Percentiles rank a stretch among this genome's conserved stretches.
phyloP scores from a whole-genome alignment of 2,113 vertebrate species.

The Gadus chalcogrammus region DNA sequence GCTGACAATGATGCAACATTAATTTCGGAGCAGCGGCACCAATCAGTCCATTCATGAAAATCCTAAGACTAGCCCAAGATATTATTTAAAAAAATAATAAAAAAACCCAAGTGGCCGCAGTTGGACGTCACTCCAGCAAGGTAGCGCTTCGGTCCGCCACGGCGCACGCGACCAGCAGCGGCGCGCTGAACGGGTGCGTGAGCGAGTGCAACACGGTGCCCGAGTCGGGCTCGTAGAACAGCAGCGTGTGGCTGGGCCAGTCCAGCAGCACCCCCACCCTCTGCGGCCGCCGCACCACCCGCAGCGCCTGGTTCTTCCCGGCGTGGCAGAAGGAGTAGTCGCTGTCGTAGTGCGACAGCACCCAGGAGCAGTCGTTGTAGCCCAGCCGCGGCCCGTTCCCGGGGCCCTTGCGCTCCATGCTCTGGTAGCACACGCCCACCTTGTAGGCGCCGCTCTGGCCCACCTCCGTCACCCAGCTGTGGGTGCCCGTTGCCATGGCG shows the following conservation, averaged over 20 bases:
- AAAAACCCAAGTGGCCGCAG: not conserved
- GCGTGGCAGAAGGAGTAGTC: conserved; percentile 85
- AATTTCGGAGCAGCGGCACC: too few relatives aligned
- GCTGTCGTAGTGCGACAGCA: conserved; percentile 83
- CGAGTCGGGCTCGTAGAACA: conserved; percentile 82
- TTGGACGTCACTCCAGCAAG: conserved; percentile 56
- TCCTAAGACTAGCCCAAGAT: too few relatives aligned
- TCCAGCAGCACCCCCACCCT: conserved; percentile 83
- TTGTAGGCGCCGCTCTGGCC: conserved; percentile 86
- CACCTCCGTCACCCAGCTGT: conserved; percentile 82
- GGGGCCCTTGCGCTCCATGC: conserved; percentile 82
- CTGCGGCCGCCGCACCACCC: conserved; percentile 70
- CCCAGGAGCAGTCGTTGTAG: conserved; percentile 85
- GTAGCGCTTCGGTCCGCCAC: conserved; percentile 83
- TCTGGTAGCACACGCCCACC: conserved; percentile 84
- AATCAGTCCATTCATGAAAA: too few relatives aligned
- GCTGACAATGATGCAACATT: too few relatives aligned
- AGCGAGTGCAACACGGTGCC: conserved; percentile 73
- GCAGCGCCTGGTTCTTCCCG: conserved; percentile 62
- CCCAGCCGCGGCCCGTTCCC: conserved; percentile 81
- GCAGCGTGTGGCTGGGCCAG: conserved; percentile 77
- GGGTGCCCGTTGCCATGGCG: conserved; percentile 75
- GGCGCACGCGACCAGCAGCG: conserved; percentile 80
- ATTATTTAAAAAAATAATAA: too few relatives aligned
- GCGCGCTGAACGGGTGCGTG: conserved; percentile 63